These are phyloP conservation scores for Catotricha subobsoleta DNA, from an alignment of 2,888 invertebrate genomes.

Conservation along the genomic window DNA sequence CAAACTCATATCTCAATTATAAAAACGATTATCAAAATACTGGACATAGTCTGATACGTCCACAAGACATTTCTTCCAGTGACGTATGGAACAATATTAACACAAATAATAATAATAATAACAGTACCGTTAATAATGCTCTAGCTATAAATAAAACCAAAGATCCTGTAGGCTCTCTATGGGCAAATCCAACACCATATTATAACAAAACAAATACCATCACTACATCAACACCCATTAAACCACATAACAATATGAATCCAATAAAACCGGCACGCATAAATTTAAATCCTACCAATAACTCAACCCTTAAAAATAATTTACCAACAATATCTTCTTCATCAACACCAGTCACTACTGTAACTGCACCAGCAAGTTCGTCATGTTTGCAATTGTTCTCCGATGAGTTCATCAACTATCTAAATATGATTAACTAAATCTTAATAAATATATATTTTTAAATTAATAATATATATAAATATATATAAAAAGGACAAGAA, in stretches of 20 bases:
- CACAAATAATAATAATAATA: constrained; percentile 11
- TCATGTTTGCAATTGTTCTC: constrained; percentile 41
- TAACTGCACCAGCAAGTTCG: constrained; percentile 21
- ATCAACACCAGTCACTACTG: neutral
- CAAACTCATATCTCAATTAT: too few species aligned
- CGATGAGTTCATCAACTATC: constrained; percentile 41
- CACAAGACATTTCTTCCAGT: constrained; percentile 17
- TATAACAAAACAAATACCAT: constrained; percentile 1
- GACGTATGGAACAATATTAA: constrained; percentile 23
- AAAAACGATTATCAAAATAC: neutral
- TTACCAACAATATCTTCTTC: constrained; percentile 1
- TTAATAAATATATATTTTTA: constrained; percentile 2
- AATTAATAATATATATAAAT: neutral
- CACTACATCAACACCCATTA: neutral
- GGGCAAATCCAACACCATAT: constrained; percentile 10
- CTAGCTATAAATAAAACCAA: constrained; percentile 11
- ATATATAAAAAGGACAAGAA: neutral
- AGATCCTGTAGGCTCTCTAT: constrained; percentile 9
- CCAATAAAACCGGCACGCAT: neutral
- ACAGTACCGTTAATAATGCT: constrained; percentile 12
- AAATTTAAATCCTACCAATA: too few species aligned
- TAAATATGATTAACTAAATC: constrained; percentile 38
- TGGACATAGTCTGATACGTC: constrained; percentile 12
- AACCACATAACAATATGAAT: neutral
- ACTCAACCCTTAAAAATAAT: too few species aligned